Conservation (phyloP, 2,797 vertebrate genomes). For the Coracias cyanogaster region DNA sequence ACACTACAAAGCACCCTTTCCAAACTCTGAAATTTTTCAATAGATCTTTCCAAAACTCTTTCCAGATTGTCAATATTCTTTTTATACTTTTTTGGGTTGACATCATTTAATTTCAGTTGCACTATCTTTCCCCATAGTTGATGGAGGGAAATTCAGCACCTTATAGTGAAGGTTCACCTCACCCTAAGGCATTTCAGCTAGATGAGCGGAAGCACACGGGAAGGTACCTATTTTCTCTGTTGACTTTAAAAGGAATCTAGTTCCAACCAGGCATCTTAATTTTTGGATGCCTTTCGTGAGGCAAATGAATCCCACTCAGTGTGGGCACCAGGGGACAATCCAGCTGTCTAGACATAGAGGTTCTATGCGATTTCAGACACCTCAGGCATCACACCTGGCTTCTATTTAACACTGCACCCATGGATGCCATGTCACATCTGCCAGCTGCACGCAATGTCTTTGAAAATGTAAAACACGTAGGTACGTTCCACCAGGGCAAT, state of each 20-base stretch:
- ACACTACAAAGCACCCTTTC: conserved; percentile 1
- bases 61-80: not conserved
- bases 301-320: not conserved
- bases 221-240: not conserved
- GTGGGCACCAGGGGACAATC: not conserved
- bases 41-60: not conserved
- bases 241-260: not conserved
- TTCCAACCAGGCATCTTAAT: not conserved
- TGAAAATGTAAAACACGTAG: not conserved
- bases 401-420: not conserved
- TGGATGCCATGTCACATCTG: conserved; percentile 4
- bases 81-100: not conserved
- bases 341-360: not conserved
- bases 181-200: not conserved
- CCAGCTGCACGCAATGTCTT: not conserved
- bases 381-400: conserved; percentile 47
- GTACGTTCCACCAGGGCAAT: not conserved
- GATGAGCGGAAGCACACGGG: not conserved
- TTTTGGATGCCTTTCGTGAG: not conserved
- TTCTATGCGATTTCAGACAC: not conserved
- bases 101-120: not conserved
- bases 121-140: not conserved
- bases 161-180: not conserved
- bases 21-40: not conserved
- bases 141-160: not conserved